A percentile compares a stretch with the other conserved stretches of the same genome.
These are phyloP conservation scores for Petrolisthes manimaculis DNA, from an alignment of 2,888 invertebrate species.

Conservation along the genomic window DNA sequence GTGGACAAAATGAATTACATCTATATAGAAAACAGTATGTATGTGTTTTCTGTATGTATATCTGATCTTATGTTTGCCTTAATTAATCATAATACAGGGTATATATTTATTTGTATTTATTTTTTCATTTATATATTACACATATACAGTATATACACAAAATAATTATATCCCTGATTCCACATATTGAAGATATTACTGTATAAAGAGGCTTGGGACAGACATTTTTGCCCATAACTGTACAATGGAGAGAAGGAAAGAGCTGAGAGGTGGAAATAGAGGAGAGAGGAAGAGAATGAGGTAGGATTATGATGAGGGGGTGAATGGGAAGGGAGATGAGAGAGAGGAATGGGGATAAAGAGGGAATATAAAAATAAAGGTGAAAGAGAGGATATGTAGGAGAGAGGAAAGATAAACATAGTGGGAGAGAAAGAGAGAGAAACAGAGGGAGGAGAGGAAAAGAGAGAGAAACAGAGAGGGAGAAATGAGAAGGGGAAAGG, in stretches of 20 bases:
- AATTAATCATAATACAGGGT: too few species aligned
- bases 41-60: too few species aligned
- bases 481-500: neutral
- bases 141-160: too few species aligned
- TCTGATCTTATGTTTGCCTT: too few species aligned
- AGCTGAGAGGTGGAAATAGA: neutral
- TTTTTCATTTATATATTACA: too few species aligned
- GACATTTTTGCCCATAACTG: neutral
- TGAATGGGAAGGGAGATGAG: neutral
- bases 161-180: too few species aligned
- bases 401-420: neutral
- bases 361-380: neutral
- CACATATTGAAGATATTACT: too few species aligned
- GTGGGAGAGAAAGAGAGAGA: neutral
- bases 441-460: neutral
- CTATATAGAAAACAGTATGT: too few species aligned
- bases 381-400: neutral
- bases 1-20: too few species aligned
- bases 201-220: too few species aligned
- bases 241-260: neutral
- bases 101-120: too few species aligned
- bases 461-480: neutral
- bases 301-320: neutral
- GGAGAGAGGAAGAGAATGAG: slow-evolving; percentile 4
- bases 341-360: neutral